A percentile compares a stretch with the other conserved stretches of the same genome.
These are phyloP conservation scores for Petrocephalus sullivani DNA, from an alignment of 2,797 vertebrate genomes.

Conservation along the genomic window DNA sequence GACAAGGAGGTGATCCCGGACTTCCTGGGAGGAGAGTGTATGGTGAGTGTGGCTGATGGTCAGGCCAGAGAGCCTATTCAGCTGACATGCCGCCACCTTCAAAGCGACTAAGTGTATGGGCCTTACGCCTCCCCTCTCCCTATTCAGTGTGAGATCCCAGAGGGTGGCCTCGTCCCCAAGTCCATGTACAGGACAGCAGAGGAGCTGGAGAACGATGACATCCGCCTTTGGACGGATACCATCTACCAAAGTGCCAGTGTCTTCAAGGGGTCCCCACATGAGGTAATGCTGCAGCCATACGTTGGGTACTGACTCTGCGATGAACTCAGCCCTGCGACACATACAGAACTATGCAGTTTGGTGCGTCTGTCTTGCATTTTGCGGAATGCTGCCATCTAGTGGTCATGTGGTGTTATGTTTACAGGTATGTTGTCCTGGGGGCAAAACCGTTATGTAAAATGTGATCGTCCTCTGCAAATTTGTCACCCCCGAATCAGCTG, in stretches of 20 bases:
- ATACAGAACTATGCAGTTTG: not conserved
- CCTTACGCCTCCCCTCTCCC: not conserved
- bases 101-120: not conserved
- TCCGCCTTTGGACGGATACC: slow-evolving; percentile 91
- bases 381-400: not conserved
- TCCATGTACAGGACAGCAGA: slow-evolving; percentile 92
- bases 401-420: not conserved
- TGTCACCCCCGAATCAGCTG: not conserved
- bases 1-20: slow-evolving; percentile 96
- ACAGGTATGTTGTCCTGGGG: not conserved
- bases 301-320: not conserved
- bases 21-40: slow-evolving; percentile 93
- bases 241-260: slow-evolving; percentile 97
- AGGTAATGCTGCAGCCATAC: slow-evolving; percentile 60
- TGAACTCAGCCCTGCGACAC: not conserved
- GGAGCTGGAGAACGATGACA: slow-evolving; percentile 88
- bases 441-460: not conserved
- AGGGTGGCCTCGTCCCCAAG: slow-evolving; percentile 94
- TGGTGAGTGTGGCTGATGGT: slow-evolving; percentile 65
- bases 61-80: not conserved
- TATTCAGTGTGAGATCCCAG: slow-evolving; percentile 87
- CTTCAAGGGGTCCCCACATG: slow-evolving; percentile 93
- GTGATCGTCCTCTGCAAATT: not conserved
- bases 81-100: not conserved
- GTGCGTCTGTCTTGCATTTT: not conserved